phyloP scores from a whole-genome alignment of 37 sponge, comb jelly and placozoan species.

The Halisarca cf. caerulea region DNA sequence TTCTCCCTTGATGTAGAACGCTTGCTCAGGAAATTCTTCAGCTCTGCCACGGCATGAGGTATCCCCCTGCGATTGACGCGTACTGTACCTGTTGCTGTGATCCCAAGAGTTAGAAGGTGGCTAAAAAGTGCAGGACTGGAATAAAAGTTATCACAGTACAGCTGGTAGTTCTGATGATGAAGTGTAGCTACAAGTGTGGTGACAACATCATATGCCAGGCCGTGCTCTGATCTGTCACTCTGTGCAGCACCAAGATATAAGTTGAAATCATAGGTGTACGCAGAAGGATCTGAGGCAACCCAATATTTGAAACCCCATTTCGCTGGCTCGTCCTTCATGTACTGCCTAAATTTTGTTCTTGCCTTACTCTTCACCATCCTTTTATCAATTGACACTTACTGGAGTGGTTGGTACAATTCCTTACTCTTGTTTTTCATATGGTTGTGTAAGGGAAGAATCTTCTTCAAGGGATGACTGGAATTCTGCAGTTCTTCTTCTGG shows the following conservation, averaged over 20 bases:
- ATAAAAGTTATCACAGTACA: constrained; percentile 8
- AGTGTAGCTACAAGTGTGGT: too few relatives aligned
- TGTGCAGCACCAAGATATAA: neutral
- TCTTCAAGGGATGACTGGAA: neutral
- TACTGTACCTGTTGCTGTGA: neutral
- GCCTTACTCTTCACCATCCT: constrained; percentile 38
- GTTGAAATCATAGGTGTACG: neutral
- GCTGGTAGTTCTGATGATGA: neutral
- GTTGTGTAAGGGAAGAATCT: constrained; percentile 17
- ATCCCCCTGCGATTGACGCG: neutral
- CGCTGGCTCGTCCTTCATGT: neutral
- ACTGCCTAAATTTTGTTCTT: neutral
- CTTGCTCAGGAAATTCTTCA: too few relatives aligned
- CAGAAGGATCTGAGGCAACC: neutral
- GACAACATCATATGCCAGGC: neutral
- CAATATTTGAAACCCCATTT: neutral
- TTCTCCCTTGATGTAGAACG: too few relatives aligned
- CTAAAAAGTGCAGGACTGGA: neutral
- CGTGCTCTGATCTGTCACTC: neutral
- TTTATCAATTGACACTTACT: constrained; percentile 27
- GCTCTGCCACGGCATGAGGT: neutral
- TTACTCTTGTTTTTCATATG: neutral
- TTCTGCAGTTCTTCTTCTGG: neutral
- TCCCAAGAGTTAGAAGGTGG: neutral
- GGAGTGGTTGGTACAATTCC: neutral